Conservation (phyloP, 2,888 invertebrate species). For the Stenchaetothrips biformis region DNA sequence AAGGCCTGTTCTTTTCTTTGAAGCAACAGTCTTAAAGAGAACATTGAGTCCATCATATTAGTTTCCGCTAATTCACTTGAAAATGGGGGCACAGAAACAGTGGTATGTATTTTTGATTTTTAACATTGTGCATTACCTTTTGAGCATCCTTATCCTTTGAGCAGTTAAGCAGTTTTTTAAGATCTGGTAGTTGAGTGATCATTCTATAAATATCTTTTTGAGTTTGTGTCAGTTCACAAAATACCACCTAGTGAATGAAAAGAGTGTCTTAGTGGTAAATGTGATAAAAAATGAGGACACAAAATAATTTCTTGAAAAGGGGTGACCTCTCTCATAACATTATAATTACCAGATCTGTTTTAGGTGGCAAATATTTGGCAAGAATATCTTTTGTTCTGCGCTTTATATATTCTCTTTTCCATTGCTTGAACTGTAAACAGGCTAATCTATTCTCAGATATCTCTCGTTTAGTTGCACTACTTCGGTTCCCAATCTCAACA, state of each 20-base stretch:
- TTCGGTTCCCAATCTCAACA: neutral
- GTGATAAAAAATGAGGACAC: neutral
- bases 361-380: neutral
- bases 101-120: neutral
- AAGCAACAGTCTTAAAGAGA: no score
- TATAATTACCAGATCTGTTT: neutral
- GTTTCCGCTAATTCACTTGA: neutral
- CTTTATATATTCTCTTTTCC: no score
- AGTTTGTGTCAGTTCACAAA: neutral
- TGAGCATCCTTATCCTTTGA: neutral
- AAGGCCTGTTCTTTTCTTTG: neutral
- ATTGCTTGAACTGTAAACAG: neutral
- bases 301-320: neutral
- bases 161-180: neutral
- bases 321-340: neutral
- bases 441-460: neutral
- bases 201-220: neutral
- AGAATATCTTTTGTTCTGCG: neutral
- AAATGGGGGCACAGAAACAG: neutral
- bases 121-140: neutral
- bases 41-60: neutral
- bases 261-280: neutral
- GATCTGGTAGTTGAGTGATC: neutral
- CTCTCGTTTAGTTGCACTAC: neutral
- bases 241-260: neutral